These are phyloP conservation scores for Parasteatoda lunata DNA, from an alignment of 2,888 invertebrate genomes.

Conservation along the genomic window DNA sequence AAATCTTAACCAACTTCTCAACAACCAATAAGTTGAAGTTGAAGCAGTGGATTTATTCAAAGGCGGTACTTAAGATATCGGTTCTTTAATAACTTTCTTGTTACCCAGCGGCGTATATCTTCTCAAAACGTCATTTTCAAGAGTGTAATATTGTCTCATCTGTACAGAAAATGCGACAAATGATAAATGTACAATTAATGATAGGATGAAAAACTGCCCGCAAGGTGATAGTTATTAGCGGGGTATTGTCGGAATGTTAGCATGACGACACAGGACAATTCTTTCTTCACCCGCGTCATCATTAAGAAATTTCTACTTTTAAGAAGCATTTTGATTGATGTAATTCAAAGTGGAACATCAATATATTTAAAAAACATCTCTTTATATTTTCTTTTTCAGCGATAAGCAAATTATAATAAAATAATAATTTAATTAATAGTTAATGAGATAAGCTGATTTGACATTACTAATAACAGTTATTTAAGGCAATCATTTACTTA, in stretches of 20 bases:
- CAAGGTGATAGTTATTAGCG: slow-evolving; percentile 22
- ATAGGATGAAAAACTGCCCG: slow-evolving; percentile 26
- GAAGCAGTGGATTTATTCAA: background rate
- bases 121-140: slow-evolving; percentile 7
- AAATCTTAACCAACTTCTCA: background rate
- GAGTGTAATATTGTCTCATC: slow-evolving; percentile 20
- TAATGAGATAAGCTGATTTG: too few relatives aligned
- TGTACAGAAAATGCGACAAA: slow-evolving; percentile 19
- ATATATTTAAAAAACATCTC: too few relatives aligned
- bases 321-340: too few relatives aligned
- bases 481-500: too few relatives aligned
- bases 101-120: slow-evolving; percentile 1
- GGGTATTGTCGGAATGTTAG: slow-evolving; percentile 37
- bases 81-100: background rate
- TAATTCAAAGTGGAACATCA: too few relatives aligned
- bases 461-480: too few relatives aligned
- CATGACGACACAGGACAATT: slow-evolving; percentile 14
- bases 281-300: background rate
- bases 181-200: slow-evolving; percentile 33
- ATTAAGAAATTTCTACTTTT: background rate
- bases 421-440: too few relatives aligned
- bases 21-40: background rate
- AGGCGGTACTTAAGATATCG: slow-evolving; percentile 2
- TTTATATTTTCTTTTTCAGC: too few relatives aligned
- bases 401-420: too few relatives aligned